phyloP scores from a whole-genome alignment of 2,888 invertebrate species.

The Congeria kusceri region DNA sequence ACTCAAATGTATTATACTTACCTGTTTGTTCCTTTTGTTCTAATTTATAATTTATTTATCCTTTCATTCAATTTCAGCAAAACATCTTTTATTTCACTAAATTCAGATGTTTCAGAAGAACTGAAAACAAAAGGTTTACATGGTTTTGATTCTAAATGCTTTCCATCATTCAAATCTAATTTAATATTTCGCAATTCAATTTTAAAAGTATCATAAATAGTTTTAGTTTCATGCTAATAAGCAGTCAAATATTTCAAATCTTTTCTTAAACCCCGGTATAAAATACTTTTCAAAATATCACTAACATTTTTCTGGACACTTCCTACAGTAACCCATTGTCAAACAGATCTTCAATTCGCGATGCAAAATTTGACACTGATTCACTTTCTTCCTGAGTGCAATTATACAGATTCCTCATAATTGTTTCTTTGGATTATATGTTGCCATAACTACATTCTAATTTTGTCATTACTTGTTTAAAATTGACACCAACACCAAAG shows the following conservation, averaged over 20 bases:
- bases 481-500: not conserved
- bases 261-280: not conserved
- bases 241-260: not conserved
- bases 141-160: not conserved
- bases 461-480: conserved; percentile 4
- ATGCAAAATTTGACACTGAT: not conserved
- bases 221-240: not conserved
- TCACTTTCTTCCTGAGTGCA: not conserved
- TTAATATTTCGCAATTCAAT: conserved; percentile 11
- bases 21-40: not conserved
- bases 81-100: not conserved
- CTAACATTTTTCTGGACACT: not conserved
- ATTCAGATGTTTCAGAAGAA: conserved; percentile 1
- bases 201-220: not conserved
- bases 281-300: not conserved
- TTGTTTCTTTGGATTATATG: not conserved
- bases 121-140: not conserved
- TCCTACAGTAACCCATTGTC: not conserved
- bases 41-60: not conserved
- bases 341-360: not conserved
- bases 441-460: not conserved
- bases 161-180: not conserved
- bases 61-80: too few relatives aligned
- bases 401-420: not conserved
- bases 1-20: not conserved